Evolutionary conservation across 2,888 invertebrate genomes (phyloP).

Genomic region (Microctonus aethiopoides): DNA sequence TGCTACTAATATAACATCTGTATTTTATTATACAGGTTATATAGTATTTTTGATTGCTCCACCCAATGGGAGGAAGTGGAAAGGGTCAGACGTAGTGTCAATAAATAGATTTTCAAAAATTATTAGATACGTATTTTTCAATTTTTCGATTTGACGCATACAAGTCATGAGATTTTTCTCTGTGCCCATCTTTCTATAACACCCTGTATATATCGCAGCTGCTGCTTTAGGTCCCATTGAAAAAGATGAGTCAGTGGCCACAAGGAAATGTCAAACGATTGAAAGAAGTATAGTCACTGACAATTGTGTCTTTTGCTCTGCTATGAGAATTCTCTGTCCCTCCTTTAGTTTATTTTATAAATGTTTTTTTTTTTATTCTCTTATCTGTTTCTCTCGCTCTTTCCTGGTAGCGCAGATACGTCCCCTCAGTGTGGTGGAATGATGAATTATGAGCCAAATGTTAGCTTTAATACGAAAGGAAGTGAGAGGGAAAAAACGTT

Average conservation of each 20-base stretch:
- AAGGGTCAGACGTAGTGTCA: no score
- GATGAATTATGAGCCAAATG: background rate
- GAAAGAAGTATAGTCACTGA: constrained; percentile 45
- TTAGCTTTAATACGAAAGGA: background rate
- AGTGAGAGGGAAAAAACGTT: background rate
- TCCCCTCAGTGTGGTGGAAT: background rate
- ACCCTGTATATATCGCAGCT: background rate
- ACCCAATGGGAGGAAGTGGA: no score
- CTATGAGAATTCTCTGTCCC: constrained; percentile 25
- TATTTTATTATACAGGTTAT: no score
- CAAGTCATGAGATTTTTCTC: no score
- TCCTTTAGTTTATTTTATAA: background rate
- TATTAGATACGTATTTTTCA: no score
- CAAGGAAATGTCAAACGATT: constrained; percentile 46
- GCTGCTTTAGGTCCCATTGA: background rate
- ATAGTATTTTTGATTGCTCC: no score
- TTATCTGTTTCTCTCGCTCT: background rate
- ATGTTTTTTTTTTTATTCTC: background rate
- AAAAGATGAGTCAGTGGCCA: constrained; percentile 24
- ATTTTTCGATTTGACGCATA: no score
- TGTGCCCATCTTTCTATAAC: no score
- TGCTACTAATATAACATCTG: no score
- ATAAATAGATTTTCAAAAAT: no score
- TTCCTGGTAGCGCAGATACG: background rate
- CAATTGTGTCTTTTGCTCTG: constrained; percentile 39